These are phyloP conservation scores for Prionace glauca DNA, from an alignment of 2,797 vertebrate genomes.

Conservation along the genomic window DNA sequence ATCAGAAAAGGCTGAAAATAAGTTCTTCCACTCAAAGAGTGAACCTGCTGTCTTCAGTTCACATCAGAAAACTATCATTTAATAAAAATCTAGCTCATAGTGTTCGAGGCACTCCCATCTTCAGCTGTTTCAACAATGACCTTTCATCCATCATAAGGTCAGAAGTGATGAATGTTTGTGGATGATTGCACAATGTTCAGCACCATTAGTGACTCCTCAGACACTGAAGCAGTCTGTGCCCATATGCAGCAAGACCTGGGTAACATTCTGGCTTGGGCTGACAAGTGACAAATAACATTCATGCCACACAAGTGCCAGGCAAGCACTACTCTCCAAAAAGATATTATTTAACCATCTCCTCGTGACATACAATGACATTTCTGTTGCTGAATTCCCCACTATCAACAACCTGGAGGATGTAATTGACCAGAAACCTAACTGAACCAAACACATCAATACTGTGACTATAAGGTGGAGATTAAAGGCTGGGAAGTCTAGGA, in stretches of 20 bases:
- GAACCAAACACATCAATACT: too few relatives aligned
- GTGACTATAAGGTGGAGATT: too few relatives aligned
- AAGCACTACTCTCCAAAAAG: not conserved
- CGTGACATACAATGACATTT: too few relatives aligned
- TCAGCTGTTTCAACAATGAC: not conserved
- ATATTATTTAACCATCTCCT: not conserved
- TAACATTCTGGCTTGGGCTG: too few relatives aligned
- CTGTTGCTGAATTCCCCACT: too few relatives aligned
- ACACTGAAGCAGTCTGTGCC: too few relatives aligned
- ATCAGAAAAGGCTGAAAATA: not conserved
- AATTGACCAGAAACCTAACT: too few relatives aligned
- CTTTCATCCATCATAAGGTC: not conserved
- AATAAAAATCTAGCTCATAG: not conserved
- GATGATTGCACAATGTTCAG: not conserved
- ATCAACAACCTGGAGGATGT: too few relatives aligned
- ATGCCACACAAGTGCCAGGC: not conserved
- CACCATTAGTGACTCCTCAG: not conserved
- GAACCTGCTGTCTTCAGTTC: not conserved
- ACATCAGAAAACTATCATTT: not conserved
- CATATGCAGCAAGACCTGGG: too few relatives aligned
- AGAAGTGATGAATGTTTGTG: not conserved
- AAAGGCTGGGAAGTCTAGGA: too few relatives aligned
- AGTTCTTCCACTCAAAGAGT: not conserved
- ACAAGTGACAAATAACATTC: not conserved
- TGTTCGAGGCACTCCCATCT: not conserved